Evolutionary conservation across 2,113 vertebrate genomes (phyloP).

Genomic region (Enhydra lutris): DNA sequence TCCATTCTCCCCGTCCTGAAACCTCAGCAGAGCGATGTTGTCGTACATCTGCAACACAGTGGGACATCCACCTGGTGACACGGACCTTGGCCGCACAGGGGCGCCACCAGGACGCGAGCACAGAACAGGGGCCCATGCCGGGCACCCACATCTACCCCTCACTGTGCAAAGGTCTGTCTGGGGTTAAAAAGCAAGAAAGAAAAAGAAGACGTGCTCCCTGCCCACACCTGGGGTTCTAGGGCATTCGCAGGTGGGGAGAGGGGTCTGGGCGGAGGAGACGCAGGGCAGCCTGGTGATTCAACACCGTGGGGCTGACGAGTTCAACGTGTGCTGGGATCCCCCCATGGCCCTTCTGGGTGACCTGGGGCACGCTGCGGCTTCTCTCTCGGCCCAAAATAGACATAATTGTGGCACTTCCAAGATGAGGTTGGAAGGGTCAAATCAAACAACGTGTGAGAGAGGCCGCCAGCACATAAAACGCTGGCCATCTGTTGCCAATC

Average conservation of each 20-base stretch:
- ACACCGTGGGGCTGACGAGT: neutral
- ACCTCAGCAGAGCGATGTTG: constrained; percentile 91
- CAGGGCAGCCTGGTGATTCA: rapidly evolving
- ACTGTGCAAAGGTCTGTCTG: neutral
- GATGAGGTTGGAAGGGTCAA: neutral
- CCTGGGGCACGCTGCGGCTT: neutral
- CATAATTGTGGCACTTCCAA: rapidly evolving
- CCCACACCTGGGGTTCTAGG: neutral
- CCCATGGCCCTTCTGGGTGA: neutral
- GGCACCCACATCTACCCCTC: too few relatives aligned
- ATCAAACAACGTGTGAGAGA: rapidly evolving
- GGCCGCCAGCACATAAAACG: neutral
- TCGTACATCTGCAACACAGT: constrained; percentile 92
- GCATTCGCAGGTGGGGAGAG: neutral
- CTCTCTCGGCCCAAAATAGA: neutral
- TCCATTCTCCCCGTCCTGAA: constrained; percentile 82
- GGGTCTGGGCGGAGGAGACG: rapidly evolving
- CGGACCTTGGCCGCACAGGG: neutral
- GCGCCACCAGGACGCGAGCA: neutral
- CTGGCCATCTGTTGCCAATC: neutral
- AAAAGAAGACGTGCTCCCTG: neutral
- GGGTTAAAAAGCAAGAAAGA: neutral
- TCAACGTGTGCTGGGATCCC: neutral
- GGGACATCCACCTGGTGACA: neutral
- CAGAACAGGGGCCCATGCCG: rapidly evolving